These are phyloP conservation scores for Sylvilagus bachmani DNA, from an alignment of 2,113 vertebrate species.

Conservation along the genomic window DNA sequence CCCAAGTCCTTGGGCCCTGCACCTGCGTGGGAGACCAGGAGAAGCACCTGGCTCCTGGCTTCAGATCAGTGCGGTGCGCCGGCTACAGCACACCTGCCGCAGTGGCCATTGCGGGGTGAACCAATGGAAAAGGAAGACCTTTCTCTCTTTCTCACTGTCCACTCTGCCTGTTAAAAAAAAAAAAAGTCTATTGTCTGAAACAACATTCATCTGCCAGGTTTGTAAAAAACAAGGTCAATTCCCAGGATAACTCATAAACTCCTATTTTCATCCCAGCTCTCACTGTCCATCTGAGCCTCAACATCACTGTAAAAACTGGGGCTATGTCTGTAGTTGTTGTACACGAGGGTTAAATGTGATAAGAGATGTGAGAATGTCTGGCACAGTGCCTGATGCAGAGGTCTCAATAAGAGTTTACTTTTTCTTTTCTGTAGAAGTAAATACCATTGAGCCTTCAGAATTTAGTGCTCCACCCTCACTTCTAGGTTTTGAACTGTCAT, in stretches of 20 bases:
- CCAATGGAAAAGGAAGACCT: no score
- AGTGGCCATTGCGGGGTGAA: no score
- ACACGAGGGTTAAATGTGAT: not conserved
- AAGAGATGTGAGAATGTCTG: not conserved
- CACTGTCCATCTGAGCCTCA: not conserved
- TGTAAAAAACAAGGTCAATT: not conserved
- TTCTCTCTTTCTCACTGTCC: no score
- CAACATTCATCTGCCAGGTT: not conserved
- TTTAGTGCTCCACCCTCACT: not conserved
- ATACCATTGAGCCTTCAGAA: not conserved
- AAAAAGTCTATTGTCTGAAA: not conserved
- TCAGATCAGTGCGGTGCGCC: no score
- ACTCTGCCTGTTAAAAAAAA: no score
- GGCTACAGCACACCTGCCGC: no score
- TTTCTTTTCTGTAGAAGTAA: not conserved
- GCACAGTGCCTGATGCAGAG: not conserved
- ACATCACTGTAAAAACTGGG: not conserved
- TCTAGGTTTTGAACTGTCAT: not conserved
- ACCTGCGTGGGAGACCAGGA: no score
- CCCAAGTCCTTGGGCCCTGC: no score
- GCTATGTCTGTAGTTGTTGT: not conserved
- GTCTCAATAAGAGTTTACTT: not conserved
- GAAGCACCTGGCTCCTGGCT: no score
- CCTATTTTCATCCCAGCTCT: not conserved
- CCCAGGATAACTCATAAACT: slow-evolving; percentile 4